Evolutionary conservation across 2,113 vertebrate genomes (phyloP), one percentile per base, ranked within the genome.

Genomic region (Podiceps cristatus): DNA sequence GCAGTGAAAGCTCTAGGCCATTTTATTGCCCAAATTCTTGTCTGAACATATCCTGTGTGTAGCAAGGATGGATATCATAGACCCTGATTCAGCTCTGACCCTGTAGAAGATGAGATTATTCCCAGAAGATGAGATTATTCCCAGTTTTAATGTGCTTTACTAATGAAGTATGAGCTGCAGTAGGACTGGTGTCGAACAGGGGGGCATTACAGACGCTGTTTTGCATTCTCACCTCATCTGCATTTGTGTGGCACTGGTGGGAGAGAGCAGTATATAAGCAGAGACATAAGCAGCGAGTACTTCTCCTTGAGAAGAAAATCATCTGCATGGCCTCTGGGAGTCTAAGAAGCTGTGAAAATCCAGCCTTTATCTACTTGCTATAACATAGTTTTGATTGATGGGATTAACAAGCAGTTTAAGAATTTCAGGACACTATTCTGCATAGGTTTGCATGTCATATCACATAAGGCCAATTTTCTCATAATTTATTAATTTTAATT

Each of bases 401-500:
- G 56, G 64, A 93, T 81, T 91, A 56, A 94, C 93, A 96, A 81
- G 18, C 35, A 53, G 35, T 79, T 88, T 67, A 82, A 94, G 93
- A 95, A 82, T 87, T 83, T 91, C 1, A 3, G 62, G 44, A 47
- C 45, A 60, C 49, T 89, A 49, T 71, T 96, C 69, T 89, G 77
- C 58, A 81, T 62, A 94, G 59, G 87, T 94, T 90, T 96, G 55
- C 33, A 85, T 87, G 83, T 80, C 80, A 45, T 89, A 92, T 62
- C 69, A 91, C 62, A 89, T 64, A 92, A 87, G 53, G 77, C 19
- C 2, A 92, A 89, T 91, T 94, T 96, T 94, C 58, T 91, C 74
- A 97, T 94, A 80, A 94, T 69, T 91, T 96, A 95, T 96, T 93
- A 62, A 96, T 96, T 95, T 92, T 62, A 81, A 94, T 96, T 73